These are phyloP conservation scores for Gymnorhina tibicen DNA, from an alignment of 2,113 vertebrate genomes.

Conservation along the genomic window DNA sequence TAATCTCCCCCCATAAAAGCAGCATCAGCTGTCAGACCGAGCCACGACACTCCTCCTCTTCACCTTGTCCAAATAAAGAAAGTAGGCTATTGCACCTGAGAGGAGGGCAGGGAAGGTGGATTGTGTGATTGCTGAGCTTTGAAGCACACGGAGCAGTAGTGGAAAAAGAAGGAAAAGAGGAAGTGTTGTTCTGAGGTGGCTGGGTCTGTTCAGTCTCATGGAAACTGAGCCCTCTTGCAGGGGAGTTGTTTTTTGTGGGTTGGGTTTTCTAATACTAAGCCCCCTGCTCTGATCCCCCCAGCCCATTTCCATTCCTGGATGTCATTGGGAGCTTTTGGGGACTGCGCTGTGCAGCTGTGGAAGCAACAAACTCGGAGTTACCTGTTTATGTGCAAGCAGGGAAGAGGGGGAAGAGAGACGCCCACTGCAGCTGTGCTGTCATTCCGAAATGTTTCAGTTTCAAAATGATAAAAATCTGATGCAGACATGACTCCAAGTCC, in stretches of 20 bases:
- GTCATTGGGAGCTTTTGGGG: not conserved
- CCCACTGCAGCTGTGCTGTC: not conserved
- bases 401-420: not conserved
- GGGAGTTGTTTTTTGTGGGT: not conserved
- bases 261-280: not conserved
- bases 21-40: not conserved
- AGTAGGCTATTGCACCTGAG: not conserved
- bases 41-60: not conserved
- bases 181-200: not conserved
- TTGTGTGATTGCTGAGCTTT: not conserved
- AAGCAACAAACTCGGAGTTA: not conserved
- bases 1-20: conserved; percentile 50
- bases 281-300: not conserved
- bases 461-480: not conserved
- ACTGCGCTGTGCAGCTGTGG: not conserved
- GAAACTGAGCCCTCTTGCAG: not conserved
- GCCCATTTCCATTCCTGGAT: not conserved
- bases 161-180: not conserved
- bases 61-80: not conserved
- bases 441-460: not conserved
- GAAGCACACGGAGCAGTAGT: not conserved
- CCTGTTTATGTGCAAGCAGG: not conserved
- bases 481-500: not conserved
- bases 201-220: not conserved
- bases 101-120: not conserved